Base-by-base conservation (phyloP, 2,797 vertebrate genomes). In the Cryptoprocta ferox region DNA sequence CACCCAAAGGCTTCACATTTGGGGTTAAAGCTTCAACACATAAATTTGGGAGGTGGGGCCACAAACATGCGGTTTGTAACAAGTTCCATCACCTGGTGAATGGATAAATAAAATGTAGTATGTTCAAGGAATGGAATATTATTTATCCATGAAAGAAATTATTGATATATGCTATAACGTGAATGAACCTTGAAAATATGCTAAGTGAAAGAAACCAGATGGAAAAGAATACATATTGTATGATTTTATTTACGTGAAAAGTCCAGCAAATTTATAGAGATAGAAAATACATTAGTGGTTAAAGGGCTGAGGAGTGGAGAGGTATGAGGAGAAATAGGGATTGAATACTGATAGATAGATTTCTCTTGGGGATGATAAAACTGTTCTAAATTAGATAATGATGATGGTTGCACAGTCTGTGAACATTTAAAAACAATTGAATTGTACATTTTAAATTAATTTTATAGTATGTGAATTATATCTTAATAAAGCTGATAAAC, bases 151-250 rank as follows among this genome's bases (percentile, higher is more conserved):
- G 68, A 84, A 84, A 70, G 76, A 37, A 32, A 68, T 61, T 59
- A 50, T 56, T 32, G 48, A 50, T 70, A 37, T 5, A 70, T 95
- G 63, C 35, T 48, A 8, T 68, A 75, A 56, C 2, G 32, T 68
- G 63, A 94, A 48, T 39, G 61, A 90, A 68, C 80, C 32, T 90
- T 84, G 70, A 63, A 90, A 84, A 70, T 75, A 81, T 80, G 65
- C 81, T 71, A 30, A 86, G 9, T 53, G 65, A 95, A 91, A 80
- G 63, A 35, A 73, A 28, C 28, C 13, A 42, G 53, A 71, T 24
- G 42, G 76, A 80, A 59, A 84, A 91, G 75, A 86, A 50, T 86
- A 53, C 24, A n/a, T 86, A 65, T 42, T 80, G 2, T 71, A 53
- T 91, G 70, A 79, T 95, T 85, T 28, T 30, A 73, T 61, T 35